Percentiles rank a stretch among this genome's conserved stretches.
Conservation (phyloP, 2,797 vertebrate genomes). For the Masticophis lateralis region DNA sequence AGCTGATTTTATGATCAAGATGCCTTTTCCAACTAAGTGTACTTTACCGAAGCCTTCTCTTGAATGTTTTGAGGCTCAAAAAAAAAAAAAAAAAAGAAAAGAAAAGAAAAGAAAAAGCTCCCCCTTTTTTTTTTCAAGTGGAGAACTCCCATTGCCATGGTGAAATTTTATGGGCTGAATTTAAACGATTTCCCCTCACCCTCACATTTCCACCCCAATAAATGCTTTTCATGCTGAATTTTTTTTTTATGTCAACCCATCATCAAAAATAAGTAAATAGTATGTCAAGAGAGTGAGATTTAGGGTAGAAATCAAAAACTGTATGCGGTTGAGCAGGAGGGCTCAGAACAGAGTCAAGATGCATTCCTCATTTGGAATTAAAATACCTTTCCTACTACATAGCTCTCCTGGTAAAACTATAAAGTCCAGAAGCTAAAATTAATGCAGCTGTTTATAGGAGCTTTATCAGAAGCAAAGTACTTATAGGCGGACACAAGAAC, state of each 20-base stretch:
- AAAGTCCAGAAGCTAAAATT: not conserved
- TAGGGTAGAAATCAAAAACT: not conserved
- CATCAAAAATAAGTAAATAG: not conserved
- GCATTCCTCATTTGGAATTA: not conserved
- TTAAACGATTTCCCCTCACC: not conserved
- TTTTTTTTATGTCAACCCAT: not conserved
- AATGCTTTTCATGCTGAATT: not conserved
- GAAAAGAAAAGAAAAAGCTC: too few species aligned
- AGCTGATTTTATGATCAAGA: slow-evolving; percentile 21
- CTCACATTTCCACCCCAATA: not conserved
- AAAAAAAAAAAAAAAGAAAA: too few species aligned
- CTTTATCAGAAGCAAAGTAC: not conserved
- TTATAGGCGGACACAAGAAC: not conserved
- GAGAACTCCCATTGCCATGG: not conserved
- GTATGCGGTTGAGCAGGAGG: not conserved
- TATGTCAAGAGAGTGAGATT: not conserved
- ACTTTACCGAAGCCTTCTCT: not conserved
- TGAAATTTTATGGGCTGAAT: not conserved
- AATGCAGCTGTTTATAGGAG: not conserved
- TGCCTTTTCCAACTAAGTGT: not conserved
- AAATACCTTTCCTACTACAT: not conserved
- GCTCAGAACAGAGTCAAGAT: not conserved
- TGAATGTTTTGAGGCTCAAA: not conserved
- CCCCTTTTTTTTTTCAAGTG: not conserved
- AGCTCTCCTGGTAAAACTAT: not conserved